phyloP scores from a whole-genome alignment of 2,797 vertebrate species.

The Lycodopsis pacificus region DNA sequence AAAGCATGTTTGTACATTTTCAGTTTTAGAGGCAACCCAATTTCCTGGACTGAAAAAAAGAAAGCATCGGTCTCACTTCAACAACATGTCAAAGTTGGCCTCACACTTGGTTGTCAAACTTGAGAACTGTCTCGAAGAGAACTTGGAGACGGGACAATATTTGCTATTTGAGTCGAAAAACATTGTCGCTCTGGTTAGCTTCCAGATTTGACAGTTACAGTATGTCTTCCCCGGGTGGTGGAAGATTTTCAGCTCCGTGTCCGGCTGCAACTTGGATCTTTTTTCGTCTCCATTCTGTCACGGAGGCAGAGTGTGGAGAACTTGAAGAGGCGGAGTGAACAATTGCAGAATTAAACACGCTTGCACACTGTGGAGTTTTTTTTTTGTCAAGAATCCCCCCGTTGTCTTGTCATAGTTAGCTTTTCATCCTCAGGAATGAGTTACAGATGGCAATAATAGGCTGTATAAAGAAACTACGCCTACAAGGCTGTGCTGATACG shows the following conservation, averaged over 20 bases:
- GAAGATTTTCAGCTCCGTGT: conserved; percentile 9
- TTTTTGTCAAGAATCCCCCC: conserved; percentile 21
- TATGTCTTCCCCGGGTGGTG: background rate
- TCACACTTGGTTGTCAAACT: background rate
- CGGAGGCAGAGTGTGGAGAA: background rate
- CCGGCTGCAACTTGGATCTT: conserved; percentile 18
- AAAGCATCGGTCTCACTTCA: conserved; percentile 51
- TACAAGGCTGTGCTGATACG: conserved; percentile 41
- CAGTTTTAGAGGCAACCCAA: conserved; percentile 18
- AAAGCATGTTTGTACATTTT: conserved; percentile 11
- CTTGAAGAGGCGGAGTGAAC: conserved; percentile 6
- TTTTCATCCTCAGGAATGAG: conserved; percentile 54
- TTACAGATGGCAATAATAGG: conserved; percentile 44
- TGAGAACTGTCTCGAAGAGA: background rate
- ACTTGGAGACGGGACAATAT: background rate
- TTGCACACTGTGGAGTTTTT: conserved; percentile 7
- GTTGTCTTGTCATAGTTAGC: conserved; percentile 44
- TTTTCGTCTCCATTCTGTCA: conserved; percentile 9
- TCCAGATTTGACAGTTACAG: conserved; percentile 4
- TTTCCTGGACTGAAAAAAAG: conserved; percentile 38
- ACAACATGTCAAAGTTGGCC: conserved; percentile 10
- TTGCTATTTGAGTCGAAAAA: background rate
- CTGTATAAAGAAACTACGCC: conserved; percentile 43
- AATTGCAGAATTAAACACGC: conserved; percentile 35
- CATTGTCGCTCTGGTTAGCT: background rate